These are phyloP conservation scores for Pseudanteris insignis DNA, from an alignment of 2,888 invertebrate genomes.

Conservation along the genomic window DNA sequence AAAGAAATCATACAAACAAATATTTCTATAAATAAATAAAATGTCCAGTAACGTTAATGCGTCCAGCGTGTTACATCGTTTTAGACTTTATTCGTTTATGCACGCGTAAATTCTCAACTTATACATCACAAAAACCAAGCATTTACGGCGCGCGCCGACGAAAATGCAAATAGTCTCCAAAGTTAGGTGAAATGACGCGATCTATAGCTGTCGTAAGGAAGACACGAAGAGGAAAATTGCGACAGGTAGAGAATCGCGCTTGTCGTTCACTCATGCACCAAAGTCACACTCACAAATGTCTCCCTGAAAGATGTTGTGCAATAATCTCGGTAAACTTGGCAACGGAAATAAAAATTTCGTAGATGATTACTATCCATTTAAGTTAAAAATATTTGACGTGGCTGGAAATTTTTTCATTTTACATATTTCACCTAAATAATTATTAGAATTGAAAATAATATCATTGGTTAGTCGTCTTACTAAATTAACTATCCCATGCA, in stretches of 20 bases:
- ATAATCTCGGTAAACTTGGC: slow-evolving; percentile 7
- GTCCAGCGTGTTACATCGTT: slow-evolving; percentile 19
- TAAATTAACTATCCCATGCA: too few relatives aligned
- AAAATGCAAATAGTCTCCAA: slow-evolving; percentile 56
- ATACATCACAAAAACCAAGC: slow-evolving; percentile 20
- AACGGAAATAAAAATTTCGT: too few relatives aligned
- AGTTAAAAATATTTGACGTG: too few relatives aligned
- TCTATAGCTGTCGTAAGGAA: slow-evolving; percentile 34
- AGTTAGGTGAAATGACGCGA: slow-evolving; percentile 48
- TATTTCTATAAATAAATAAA: too few relatives aligned
- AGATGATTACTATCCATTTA: too few relatives aligned
- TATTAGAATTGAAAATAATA: too few relatives aligned
- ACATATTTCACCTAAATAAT: too few relatives aligned
- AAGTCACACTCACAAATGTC: slow-evolving; percentile 17
- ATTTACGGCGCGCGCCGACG: slow-evolving; percentile 37
- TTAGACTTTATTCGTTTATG: slow-evolving; percentile 26
- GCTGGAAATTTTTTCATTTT: too few relatives aligned
- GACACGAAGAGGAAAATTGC: slow-evolving; percentile 32
- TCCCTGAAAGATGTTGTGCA: slow-evolving; percentile 4
- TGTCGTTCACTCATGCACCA: slow-evolving; percentile 29
- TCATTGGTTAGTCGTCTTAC: too few relatives aligned
- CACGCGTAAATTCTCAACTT: slow-evolving; percentile 29
- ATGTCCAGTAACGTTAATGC: too few relatives aligned
- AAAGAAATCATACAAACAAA: too few relatives aligned
- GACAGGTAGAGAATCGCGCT: slow-evolving; percentile 34